Base-by-base conservation (phyloP, 2,797 vertebrate species). In the Pelodytes ibericus region DNA sequence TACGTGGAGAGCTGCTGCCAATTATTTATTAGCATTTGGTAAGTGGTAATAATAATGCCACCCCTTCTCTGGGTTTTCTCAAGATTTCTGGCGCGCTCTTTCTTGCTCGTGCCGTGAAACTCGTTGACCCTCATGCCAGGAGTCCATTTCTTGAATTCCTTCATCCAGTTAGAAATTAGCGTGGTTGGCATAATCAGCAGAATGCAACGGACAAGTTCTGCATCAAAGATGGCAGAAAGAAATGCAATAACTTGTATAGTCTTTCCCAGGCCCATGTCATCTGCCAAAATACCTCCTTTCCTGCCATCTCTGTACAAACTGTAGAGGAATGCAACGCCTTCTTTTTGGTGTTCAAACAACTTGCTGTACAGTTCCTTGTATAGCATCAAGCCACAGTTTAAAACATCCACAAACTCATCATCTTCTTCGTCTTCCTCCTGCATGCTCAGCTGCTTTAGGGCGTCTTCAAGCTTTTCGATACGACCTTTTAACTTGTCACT, bases 181-280 rank as follows among this genome's bases (percentile, higher is more conserved):
- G 92, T 95, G 0, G 94, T 95, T 13, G 97, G 96, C 93, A 99
- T 93, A 78, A 98, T 67, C 8, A 99, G 88, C 63, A 99, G 85
- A 0, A 94, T 91, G 11, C 88, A 86, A 36, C 58, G 92, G 13
- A 90, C 57, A 3, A 93, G 87, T 29, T 95, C 91, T 0, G 86
- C 85, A 0, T 98, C 96, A 0, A 96, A 99, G 95, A 99, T 96
- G 0, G 95, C 96, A 0, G 96, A 99, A 60, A 99, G 93, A 81
- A 98, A 98, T 0, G 94, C 93, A 0, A 99, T 95, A 18, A 99
- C 89, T 79, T 99, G 96, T 80, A 99, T 82, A 27, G 97, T 99
- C 86, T 99, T 98, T 6, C 96, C 96, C 1, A 99, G 86, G 24
- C 97, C 97, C 97, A 99, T 99, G 81, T 99, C 97, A 0, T 99